Evolutionary conservation across 1,140 invertebrate genomes (phyloP).

Genomic region (Brachionus asplanchnoidis): DNA sequence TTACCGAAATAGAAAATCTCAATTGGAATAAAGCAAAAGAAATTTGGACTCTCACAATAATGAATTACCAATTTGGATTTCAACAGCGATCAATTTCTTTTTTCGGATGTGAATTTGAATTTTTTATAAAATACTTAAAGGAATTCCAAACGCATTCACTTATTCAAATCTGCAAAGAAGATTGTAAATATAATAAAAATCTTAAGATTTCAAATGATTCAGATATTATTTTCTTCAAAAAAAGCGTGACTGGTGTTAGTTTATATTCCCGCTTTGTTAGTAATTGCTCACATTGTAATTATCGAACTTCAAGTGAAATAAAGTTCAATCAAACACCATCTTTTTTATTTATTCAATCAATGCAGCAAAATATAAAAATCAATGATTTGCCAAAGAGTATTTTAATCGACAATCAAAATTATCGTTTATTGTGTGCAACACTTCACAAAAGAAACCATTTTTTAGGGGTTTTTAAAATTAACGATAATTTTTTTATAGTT

Average conservation of each 20-base stretch:
- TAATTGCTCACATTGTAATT: neutral
- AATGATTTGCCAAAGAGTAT: conserved; percentile 14
- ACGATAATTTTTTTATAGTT: neutral
- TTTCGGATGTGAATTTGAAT: neutral
- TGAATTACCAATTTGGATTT: conserved; percentile 6
- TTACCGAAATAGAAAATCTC: conserved; percentile 3
- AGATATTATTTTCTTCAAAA: conserved; percentile 6
- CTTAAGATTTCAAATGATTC: neutral
- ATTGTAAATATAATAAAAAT: conserved; percentile 18
- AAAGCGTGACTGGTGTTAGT: neutral
- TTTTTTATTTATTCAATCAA: conserved; percentile 24
- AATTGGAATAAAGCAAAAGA: conserved; percentile 29
- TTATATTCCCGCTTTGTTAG: neutral
- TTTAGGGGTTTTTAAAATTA: conserved; percentile 1
- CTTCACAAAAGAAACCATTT: neutral
- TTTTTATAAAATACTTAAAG: neutral
- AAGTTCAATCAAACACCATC: conserved; percentile 20
- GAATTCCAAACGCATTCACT: conserved; percentile 11
- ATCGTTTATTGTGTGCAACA: neutral
- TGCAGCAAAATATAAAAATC: neutral
- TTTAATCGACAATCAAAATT: conserved; percentile 9
- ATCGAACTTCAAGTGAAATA: neutral
- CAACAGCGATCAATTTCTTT: neutral
- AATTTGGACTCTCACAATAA: neutral
- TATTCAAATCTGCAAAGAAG: conserved; percentile 11